These are phyloP conservation scores for Delia radicum DNA, from an alignment of 1,140 invertebrate genomes.

Conservation along the genomic window DNA sequence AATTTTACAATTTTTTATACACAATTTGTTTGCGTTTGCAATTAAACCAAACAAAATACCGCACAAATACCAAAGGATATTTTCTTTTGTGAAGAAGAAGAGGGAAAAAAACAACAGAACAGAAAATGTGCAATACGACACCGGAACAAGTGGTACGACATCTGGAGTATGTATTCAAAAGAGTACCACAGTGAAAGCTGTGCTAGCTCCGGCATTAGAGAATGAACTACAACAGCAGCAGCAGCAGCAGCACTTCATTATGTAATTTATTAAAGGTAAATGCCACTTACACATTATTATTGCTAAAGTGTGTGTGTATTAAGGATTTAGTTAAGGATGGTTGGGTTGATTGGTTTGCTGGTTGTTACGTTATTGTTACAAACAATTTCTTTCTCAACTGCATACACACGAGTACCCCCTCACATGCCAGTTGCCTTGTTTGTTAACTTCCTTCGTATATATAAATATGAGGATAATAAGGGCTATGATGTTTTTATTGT, in stretches of 20 bases:
- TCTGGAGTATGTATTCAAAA: not conserved
- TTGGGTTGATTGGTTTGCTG: not conserved
- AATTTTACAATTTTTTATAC: not conserved
- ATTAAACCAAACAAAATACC: not conserved
- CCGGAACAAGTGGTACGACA: slow-evolving; percentile 3
- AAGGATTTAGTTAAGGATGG: not conserved
- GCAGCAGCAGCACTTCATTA: not conserved
- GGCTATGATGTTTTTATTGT: not conserved
- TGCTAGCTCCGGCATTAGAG: not conserved
- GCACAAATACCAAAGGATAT: not conserved
- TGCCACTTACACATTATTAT: not conserved
- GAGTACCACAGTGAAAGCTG: not conserved
- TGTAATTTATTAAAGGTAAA: slow-evolving; percentile 2
- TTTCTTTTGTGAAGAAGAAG: not conserved
- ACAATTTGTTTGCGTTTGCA: not conserved
- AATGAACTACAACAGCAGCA: not conserved
- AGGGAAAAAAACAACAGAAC: not conserved
- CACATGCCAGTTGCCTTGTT: not conserved
- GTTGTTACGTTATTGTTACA: not conserved
- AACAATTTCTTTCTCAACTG: not conserved
- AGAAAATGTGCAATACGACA: not conserved
- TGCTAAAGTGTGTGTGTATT: not conserved
- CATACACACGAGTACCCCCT: too few species aligned
- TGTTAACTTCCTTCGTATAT: not conserved
- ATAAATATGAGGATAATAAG: not conserved